Conservation (phyloP, 2,797 vertebrate species). For the Oceanodroma leucorhoa region DNA sequence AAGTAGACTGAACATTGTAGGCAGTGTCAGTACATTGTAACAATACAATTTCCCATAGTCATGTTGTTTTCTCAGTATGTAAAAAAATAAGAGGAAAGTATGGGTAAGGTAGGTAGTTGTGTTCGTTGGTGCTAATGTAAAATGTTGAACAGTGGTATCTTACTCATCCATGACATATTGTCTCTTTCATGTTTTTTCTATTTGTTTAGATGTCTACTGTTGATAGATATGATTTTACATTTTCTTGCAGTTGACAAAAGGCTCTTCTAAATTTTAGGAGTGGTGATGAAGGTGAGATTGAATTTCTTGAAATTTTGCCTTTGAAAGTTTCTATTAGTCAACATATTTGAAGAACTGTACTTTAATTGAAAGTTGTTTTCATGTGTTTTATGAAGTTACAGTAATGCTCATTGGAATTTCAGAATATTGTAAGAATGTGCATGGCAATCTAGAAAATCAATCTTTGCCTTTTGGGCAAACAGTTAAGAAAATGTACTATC, state of each 20-base stretch:
- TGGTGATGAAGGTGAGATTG: not conserved
- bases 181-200: not conserved
- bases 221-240: not conserved
- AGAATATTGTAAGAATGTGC: not conserved
- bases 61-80: not conserved
- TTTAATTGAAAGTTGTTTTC: not conserved
- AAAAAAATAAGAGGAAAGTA: not conserved
- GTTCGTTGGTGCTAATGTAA: fast-evolving
- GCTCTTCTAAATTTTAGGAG: not conserved
- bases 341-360: not conserved
- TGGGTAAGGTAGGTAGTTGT: not conserved
- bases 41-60: not conserved
- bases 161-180: not conserved
- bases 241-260: not conserved
- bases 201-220: not conserved
- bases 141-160: not conserved
- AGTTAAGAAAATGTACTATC: not conserved
- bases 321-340: not conserved
- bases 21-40: not conserved
- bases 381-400: not conserved
- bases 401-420: not conserved
- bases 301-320: not conserved
- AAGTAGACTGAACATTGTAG: not conserved
- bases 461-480: not conserved
- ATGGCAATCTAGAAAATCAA: not conserved